A percentile compares a stretch with the other conserved stretches of the same genome.
These are phyloP conservation scores for Eupristina koningsbergeri DNA, from an alignment of 1,140 invertebrate species.

Conservation along the genomic window DNA sequence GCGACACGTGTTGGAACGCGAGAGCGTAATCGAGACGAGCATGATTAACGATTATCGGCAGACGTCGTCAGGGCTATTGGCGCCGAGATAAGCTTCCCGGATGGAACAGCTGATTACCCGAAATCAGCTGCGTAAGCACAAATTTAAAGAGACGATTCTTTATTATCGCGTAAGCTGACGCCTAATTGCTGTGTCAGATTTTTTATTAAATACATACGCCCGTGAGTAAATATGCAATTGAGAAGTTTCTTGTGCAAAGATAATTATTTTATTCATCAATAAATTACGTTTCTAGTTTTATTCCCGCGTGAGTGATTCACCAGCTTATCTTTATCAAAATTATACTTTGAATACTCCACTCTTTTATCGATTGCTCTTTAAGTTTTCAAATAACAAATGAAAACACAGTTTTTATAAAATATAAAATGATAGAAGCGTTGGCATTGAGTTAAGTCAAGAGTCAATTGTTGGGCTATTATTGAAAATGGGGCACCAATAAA, in stretches of 20 bases:
- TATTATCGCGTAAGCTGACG: neutral
- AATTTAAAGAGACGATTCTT: slow-evolving; percentile 40
- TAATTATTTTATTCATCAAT: neutral
- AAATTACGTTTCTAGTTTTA: neutral
- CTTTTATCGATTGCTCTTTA: too few species aligned
- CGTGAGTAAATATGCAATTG: slow-evolving; percentile 13
- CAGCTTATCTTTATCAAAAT: too few species aligned
- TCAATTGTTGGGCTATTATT: too few species aligned
- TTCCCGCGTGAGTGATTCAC: neutral
- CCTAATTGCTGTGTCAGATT: neutral
- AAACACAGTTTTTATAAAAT: too few species aligned
- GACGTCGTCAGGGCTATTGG: neutral
- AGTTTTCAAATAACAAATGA: too few species aligned
- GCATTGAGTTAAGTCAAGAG: too few species aligned
- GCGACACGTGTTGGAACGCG: slow-evolving; percentile 39
- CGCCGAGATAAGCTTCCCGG: neutral
- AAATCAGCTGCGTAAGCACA: slow-evolving; percentile 18
- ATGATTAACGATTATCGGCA: neutral
- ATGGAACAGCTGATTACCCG: slow-evolving; percentile 26
- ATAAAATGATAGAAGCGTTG: too few species aligned
- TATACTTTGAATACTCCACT: too few species aligned
- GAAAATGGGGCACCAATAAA: too few species aligned
- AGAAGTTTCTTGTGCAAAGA: neutral
- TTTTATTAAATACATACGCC: neutral
- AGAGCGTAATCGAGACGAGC: neutral